Evolutionary conservation across 2,797 vertebrate genomes (phyloP).

Genomic region (Bovichtus diacanthus): DNA sequence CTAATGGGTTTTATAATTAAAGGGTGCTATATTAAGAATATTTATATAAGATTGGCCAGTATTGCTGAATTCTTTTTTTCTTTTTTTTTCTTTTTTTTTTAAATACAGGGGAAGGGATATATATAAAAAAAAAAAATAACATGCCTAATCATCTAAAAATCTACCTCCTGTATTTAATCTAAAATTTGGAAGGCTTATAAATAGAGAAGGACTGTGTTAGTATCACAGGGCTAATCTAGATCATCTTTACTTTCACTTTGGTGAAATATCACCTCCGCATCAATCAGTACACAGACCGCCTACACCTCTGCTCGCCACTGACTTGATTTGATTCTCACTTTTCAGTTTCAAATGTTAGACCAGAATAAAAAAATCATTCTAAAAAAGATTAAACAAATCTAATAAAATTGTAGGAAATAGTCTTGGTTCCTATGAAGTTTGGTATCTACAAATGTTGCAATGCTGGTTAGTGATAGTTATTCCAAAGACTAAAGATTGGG

Average conservation of each 20-base stretch:
- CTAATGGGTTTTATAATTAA: slow-evolving; percentile 11
- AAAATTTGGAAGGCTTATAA: slow-evolving; percentile 18
- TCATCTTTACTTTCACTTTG: slow-evolving; percentile 29
- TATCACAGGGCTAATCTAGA: slow-evolving; percentile 10
- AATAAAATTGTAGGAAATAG: background rate
- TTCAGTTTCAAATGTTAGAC: slow-evolving; percentile 40
- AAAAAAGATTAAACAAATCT: slow-evolving; percentile 2
- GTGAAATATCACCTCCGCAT: slow-evolving; percentile 8
- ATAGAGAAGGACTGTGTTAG: background rate
- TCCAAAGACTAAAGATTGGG: slow-evolving; percentile 16
- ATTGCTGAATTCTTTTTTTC: background rate
- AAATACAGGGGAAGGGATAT: background rate
- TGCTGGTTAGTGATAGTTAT: slow-evolving; percentile 34
- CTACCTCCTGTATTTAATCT: slow-evolving; percentile 18
- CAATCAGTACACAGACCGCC: slow-evolving; percentile 10
- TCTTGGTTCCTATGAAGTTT: slow-evolving; percentile 15
- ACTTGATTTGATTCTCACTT: slow-evolving; percentile 31
- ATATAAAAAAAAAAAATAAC: slow-evolving; percentile 6
- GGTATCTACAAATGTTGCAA: slow-evolving; percentile 11
- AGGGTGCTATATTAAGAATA: too few species aligned
- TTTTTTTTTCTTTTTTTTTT: background rate
- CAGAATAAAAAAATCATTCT: slow-evolving; percentile 3
- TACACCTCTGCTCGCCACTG: slow-evolving; percentile 2
- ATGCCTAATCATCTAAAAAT: slow-evolving; percentile 28
- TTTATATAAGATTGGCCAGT: slow-evolving; percentile 3